Evolutionary conservation across 2,113 vertebrate genomes (phyloP).

Genomic region (Struthio camelus): DNA sequence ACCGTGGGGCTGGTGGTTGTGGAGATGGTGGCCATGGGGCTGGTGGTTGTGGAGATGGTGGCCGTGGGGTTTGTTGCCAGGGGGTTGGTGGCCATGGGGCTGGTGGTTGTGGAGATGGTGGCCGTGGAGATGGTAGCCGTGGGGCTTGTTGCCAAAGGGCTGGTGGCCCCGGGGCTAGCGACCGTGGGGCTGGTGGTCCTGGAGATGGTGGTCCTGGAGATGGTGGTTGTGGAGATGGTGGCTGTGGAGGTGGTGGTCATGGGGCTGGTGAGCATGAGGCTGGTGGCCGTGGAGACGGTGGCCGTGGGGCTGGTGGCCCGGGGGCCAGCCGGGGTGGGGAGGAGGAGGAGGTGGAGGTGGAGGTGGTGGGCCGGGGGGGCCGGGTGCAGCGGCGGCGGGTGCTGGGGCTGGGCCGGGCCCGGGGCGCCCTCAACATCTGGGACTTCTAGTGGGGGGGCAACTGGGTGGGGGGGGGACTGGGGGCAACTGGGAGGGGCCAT

Average conservation of each 20-base stretch:
- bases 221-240: not conserved
- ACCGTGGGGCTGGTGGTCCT: too few species aligned
- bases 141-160: not conserved
- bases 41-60: not conserved
- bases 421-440: too few species aligned
- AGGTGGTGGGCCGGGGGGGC: too few species aligned
- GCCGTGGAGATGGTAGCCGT: not conserved
- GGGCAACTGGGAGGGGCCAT: too few species aligned
- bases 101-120: not conserved
- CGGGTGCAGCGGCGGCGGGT: too few species aligned
- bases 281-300: too few species aligned
- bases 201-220: too few species aligned
- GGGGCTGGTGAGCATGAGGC: not conserved
- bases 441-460: too few species aligned
- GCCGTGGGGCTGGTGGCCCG: not conserved
- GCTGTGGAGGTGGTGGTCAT: not conserved
- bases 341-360: too few species aligned
- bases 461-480: too few species aligned
- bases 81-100: not conserved
- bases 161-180: not conserved
- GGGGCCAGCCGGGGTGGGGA: too few species aligned
- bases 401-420: too few species aligned
- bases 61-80: rapidly evolving
- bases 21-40: rapidly evolving
- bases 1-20: rapidly evolving